Base-by-base conservation (phyloP, 1,140 invertebrate genomes). In the Holotrichia oblita region DNA sequence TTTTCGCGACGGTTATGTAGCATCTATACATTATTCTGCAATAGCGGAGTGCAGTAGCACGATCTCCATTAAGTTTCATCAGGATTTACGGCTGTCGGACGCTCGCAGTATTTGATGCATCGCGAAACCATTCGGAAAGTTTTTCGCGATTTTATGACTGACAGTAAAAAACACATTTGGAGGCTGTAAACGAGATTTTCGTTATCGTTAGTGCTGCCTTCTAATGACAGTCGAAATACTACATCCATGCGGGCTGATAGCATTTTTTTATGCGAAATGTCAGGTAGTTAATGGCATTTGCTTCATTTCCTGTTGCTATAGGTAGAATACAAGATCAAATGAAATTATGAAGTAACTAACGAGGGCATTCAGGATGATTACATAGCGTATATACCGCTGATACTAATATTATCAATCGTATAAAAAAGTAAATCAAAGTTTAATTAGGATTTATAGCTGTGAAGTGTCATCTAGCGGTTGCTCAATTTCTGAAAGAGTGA, bases 61-160 rank as follows among this genome's bases (percentile, higher is more conserved):
- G n/a, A 55, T 55, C 48, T 55, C 48, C 48, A 55, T 55, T 55
- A 55, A 17, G 48, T 55, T 55, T n/a, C 48, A 55, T 55, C 48
- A 17, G 48, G 48, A 55, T 55, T 55, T 55, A 55, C 48, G 48
- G 17, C 48, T 7, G n/a, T 55, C 17, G 14, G 48, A n/a, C 48
- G 48, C 6, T 55, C 48, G 17, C 27, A 17, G 48, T 55, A 55
- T 55, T 55, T 17, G 48, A 55, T 55, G 48, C 48, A 55, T n/a
- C 48, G 48, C 48, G 48, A 17, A 55, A 55, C 48, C 48, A 17
- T 55, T 55, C 48, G 1, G 48, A 55, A 55, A 55, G 14, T 55
- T 55, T 55, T 55, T 55, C 48, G 48, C 48, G 48, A 17, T 55
- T 55, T 55, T 55, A 55, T 55, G 48, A 55, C 48, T 55, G 48